Evolutionary conservation across 2,797 vertebrate genomes (phyloP).

Genomic region (Poecilia gillii): DNA sequence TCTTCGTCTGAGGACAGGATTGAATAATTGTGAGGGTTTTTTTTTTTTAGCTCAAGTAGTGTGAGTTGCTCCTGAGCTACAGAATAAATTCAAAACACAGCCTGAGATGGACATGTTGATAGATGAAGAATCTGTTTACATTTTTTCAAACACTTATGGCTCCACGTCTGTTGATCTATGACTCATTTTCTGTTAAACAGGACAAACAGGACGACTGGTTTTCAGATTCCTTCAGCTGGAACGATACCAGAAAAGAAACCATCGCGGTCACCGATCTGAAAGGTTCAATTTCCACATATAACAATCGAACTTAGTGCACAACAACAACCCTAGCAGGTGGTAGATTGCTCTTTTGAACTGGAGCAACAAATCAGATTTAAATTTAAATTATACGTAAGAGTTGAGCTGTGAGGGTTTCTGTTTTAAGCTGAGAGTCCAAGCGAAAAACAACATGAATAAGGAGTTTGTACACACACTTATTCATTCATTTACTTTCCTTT

Average conservation of each 20-base stretch:
- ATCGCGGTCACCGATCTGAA: background rate
- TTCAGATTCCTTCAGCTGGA: background rate
- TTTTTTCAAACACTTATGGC: background rate
- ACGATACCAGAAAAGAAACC: slow-evolving; percentile 3
- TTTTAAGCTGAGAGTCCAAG: background rate
- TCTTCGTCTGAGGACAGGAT: background rate
- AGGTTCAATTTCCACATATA: slow-evolving; percentile 35
- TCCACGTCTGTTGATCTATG: background rate
- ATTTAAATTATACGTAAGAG: slow-evolving; percentile 27
- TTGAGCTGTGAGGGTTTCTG: slow-evolving; percentile 12
- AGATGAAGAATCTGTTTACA: background rate
- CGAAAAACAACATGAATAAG: background rate
- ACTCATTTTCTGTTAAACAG: background rate
- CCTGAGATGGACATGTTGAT: background rate
- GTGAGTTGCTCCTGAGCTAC: background rate
- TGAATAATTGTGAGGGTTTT: background rate
- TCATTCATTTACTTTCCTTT: background rate
- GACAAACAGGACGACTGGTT: background rate
- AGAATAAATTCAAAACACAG: background rate
- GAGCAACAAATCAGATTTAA: slow-evolving; percentile 34
- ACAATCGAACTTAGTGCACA: slow-evolving; percentile 16
- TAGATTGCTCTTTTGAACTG: slow-evolving; percentile 46
- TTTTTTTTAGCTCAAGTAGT: background rate
- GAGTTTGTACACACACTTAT: background rate
- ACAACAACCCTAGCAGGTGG: slow-evolving; percentile 38